Evolutionary conservation across 1,140 invertebrate species (phyloP), one percentile per base, ranked within the genome.

Genomic region (Zaprionus tsacasi): DNA sequence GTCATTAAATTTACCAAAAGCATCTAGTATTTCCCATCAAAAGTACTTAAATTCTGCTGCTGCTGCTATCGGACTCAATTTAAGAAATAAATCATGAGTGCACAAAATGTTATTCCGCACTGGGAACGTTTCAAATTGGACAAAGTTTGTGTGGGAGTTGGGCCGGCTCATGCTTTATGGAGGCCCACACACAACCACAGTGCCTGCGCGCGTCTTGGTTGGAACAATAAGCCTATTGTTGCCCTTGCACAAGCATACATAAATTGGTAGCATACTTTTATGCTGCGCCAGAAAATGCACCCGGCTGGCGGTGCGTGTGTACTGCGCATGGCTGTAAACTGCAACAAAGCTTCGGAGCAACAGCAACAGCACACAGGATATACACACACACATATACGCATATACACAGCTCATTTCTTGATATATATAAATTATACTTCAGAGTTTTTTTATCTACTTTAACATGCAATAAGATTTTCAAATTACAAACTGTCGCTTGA

Each of bases 261-360:
- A 66, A 66, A 66, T 45, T 66, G 52, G n/a, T 56, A 66, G 63
- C 63, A 66, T 66, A 66, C 63, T 66, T 66, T 66, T 66, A 45
- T 66, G 63, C 63, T 66, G 38, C 63, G 63, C 63, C 54, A 54
- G 30, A 56, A 66, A 66, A 57, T 57, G 64, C 64, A 57, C 38
- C 15, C 30, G 54, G 25, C 12, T 25, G 64, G n/a, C 35, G 45
- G 8, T 17, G 45, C 15, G 7, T 6, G 40, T n/a, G 40, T 12
- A 66, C 38, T 66, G 64, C 64, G 64, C 64, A 66, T 66, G 64
- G 15, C 38, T 17, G 12, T 27, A 35, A 45, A 56, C 17, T 66
- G 54, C 54, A 66, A 57, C 52, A 55, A 17, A 38, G 3, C n/a
- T 30, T 11, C 6, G 43, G 30, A 5, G 27, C 25, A 66, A 2